Percentiles rank a stretch among this genome's conserved stretches.
Evolutionary conservation across 35 echinoderm and acorn worm genomes (phyloP).

Genomic region (Acanthaster planci): DNA sequence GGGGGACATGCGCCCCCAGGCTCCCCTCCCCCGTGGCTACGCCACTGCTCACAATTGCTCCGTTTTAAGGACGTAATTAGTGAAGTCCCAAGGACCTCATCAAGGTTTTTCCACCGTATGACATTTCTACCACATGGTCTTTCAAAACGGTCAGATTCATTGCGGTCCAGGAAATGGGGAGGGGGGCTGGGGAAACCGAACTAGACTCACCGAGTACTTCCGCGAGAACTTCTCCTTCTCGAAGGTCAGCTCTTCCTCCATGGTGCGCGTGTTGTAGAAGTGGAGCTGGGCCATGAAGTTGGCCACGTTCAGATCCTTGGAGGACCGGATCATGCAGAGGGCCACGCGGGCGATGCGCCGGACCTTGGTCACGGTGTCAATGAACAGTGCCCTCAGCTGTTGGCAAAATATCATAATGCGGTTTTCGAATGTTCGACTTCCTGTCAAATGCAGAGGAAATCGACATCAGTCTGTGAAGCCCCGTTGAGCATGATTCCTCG

Average conservation of each 20-base stretch:
- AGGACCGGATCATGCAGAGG: conserved; percentile 49
- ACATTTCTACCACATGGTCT: too few relatives aligned
- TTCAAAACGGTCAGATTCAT: too few relatives aligned
- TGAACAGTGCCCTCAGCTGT: conserved; percentile 45
- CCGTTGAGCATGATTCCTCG: not conserved
- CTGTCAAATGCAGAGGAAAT: not conserved
- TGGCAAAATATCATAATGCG: not conserved
- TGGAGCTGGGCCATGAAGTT: conserved; percentile 65
- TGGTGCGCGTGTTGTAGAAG: conserved; percentile 29
- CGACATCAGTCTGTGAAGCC: not conserved
- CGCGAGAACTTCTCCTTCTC: conserved; percentile 52
- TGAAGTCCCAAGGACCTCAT: too few relatives aligned
- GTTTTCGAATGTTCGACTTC: too few relatives aligned
- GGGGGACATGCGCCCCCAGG: too few relatives aligned
- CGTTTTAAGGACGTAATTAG: too few relatives aligned
- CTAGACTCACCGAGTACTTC: conserved; percentile 36
- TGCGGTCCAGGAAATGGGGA: too few relatives aligned
- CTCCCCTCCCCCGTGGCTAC: too few relatives aligned
- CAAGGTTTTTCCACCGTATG: too few relatives aligned
- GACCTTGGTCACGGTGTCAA: conserved; percentile 30
- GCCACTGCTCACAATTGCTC: too few relatives aligned
- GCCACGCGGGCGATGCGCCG: conserved; percentile 44
- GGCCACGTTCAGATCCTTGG: conserved; percentile 46
- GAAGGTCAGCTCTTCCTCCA: conserved; percentile 43
- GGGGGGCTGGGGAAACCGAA: too few relatives aligned